Base-by-base conservation (phyloP, 2,888 invertebrate species). In the Cylindroiulus punctatus region DNA sequence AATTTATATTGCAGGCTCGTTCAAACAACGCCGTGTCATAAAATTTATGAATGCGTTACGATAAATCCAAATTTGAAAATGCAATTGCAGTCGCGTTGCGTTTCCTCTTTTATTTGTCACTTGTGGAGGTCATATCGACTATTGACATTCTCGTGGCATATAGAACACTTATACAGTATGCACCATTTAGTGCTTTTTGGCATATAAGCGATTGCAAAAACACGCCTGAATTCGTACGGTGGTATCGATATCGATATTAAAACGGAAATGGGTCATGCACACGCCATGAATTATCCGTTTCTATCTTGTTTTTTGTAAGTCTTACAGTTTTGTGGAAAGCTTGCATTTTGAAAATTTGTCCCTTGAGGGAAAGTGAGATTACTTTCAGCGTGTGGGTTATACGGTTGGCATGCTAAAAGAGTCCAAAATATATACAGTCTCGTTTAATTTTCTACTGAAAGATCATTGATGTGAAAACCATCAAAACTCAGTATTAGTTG, bases 11-110 rank as follows among this genome's bases (percentile, higher is more conserved):
- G 57, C 57, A 5, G 57, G n/a, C n/a, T 57, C 7, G 57, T n/a
- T 57, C 57, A 57, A 57, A 57, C 57, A 57, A n/a, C 57, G 7
- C 57, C n/a, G n/a, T n/a, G 57, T n/a, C 57, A 57, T 57, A n/a
- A 57, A 57, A n/a, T 57, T 57, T 57, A 57, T 57, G 57, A 57
- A 57, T n/a, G 57, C 57, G 57, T 57, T 57, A n/a, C 57, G 57
- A 57, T 57, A 57, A n/a, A n/a, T 57, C n/a, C 57, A n/a, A 57
- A 57, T 57, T 57, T 57, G 19, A n/a, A 57, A 57, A 57, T 57
- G n/a, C n/a, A 57, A n/a, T n/a, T 57, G 57, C 57, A 57, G 57
- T 57, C 57, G 57, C 2, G 7, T 57, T 57, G 57, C 57, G 7
- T n/a, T 57, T 57, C 57, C 57, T n/a, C n/a, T 57, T 57, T 57